Percentiles rank a stretch among this genome's conserved stretches.
Evolutionary conservation across 2,888 invertebrate species (phyloP).

Genomic region (Cantharis rustica): DNA sequence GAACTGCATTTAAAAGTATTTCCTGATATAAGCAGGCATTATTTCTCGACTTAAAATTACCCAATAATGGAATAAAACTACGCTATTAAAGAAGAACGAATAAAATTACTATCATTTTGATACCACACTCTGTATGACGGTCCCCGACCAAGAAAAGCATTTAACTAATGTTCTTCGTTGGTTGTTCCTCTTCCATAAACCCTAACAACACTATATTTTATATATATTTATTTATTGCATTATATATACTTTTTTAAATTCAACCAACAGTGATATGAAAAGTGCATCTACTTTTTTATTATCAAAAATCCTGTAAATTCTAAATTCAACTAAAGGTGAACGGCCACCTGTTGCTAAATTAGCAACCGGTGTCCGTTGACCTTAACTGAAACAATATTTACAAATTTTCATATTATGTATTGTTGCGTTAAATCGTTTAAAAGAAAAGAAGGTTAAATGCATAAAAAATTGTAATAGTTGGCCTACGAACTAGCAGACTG

Average conservation of each 20-base stretch:
- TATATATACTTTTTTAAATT: background rate
- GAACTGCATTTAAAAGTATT: no score
- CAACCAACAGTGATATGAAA: background rate
- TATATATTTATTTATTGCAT: background rate
- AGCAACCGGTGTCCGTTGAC: background rate
- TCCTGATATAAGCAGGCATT: background rate
- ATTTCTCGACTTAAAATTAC: background rate
- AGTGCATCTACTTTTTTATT: background rate
- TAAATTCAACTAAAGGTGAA: background rate
- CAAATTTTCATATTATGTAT: background rate
- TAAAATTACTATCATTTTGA: background rate
- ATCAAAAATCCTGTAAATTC: background rate
- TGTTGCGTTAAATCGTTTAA: background rate
- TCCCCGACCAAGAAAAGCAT: background rate
- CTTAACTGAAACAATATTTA: background rate
- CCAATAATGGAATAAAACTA: background rate
- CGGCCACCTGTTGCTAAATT: background rate
- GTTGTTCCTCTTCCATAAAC: no score
- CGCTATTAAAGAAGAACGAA: background rate
- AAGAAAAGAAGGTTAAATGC: background rate
- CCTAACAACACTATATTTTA: background rate
- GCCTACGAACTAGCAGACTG: background rate
- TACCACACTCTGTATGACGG: no score
- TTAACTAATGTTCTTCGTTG: background rate
- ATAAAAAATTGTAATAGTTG: background rate